Percentiles rank a stretch among this genome's conserved stretches.
Evolutionary conservation across 2,797 vertebrate genomes (phyloP).

Genomic region (Danio tinwini): DNA sequence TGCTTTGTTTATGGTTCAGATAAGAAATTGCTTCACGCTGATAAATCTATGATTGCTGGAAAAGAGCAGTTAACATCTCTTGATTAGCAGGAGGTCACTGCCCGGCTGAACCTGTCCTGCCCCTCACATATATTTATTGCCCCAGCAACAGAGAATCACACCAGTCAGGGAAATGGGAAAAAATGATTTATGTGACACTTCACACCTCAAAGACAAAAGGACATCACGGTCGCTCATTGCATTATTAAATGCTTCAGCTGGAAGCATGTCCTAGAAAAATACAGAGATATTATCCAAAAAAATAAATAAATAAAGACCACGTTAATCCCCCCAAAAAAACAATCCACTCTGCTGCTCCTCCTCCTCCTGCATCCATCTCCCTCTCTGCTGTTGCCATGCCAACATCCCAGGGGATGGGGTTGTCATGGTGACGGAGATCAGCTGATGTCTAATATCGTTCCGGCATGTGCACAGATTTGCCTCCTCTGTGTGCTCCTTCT

Average conservation of each 20-base stretch:
- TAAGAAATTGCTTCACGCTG: constrained; percentile 42
- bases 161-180: constrained; percentile 13
- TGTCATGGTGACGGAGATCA: constrained; percentile 91
- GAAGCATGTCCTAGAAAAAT: constrained; percentile 29
- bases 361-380: constrained; percentile 61
- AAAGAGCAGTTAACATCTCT: constrained; percentile 65
- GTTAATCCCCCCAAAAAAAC: constrained; percentile 36
- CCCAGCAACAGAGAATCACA: constrained; percentile 19
- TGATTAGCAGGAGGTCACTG: constrained; percentile 63
- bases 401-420: constrained; percentile 85
- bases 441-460: constrained; percentile 85
- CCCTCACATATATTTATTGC: constrained; percentile 54
- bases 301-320: constrained; percentile 48
- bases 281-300: constrained; percentile 23
- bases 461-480: constrained; percentile 72
- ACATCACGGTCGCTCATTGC: constrained; percentile 34
- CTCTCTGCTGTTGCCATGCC: constrained; percentile 77
- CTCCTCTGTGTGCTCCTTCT: constrained; percentile 61
- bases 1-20: constrained; percentile 9
- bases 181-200: constrained; percentile 38
- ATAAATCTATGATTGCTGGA: constrained; percentile 50
- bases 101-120: constrained; percentile 40
- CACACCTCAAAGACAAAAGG: constrained; percentile 25
- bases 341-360: constrained; percentile 43
- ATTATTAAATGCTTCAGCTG: constrained; percentile 29